phyloP scores from a whole-genome alignment of 2,113 vertebrate genomes.

The Notarius quadriscutis region DNA sequence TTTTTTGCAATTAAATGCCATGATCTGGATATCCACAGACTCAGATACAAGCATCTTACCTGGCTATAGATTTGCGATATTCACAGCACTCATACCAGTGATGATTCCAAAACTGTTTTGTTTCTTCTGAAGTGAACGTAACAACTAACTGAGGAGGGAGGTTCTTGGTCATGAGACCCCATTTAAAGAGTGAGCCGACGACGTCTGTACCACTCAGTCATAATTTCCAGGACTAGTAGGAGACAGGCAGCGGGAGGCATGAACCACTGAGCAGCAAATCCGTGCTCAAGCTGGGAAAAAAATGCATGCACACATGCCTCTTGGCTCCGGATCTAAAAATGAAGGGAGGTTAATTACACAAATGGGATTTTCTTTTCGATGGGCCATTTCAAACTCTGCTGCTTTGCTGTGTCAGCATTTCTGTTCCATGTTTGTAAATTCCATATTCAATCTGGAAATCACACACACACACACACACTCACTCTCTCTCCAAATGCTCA shows the following conservation, averaged over 20 bases:
- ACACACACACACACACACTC: not conserved
- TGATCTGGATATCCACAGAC: not conserved
- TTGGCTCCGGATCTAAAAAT: slow-evolving; percentile 3
- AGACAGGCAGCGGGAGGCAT: slow-evolving; percentile 83
- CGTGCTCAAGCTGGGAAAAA: slow-evolving; percentile 63
- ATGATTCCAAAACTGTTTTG: not conserved
- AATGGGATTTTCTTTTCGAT: slow-evolving; percentile 57
- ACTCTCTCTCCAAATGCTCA: not conserved
- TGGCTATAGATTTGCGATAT: not conserved
- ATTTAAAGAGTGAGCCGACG: slow-evolving; percentile 81
- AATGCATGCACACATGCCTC: slow-evolving; percentile 4
- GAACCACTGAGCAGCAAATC: slow-evolving; percentile 80
- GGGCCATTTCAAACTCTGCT: slow-evolving; percentile 15
- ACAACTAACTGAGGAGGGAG: slow-evolving; percentile 69
- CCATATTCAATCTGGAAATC: not conserved
- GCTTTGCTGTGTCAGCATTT: slow-evolving; percentile 56
- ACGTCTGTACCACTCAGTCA: slow-evolving; percentile 90
- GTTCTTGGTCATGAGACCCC: slow-evolving; percentile 82
- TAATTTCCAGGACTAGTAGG: slow-evolving; percentile 83
- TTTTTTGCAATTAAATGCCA: not conserved
- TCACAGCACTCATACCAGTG: not conserved
- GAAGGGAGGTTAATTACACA: slow-evolving; percentile 50
- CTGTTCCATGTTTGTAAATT: slow-evolving; percentile 33
- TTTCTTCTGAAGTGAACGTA: not conserved
- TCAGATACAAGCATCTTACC: not conserved